Conservation (phyloP, 2,113 vertebrate genomes). For the Puffinus mauretanicus region DNA sequence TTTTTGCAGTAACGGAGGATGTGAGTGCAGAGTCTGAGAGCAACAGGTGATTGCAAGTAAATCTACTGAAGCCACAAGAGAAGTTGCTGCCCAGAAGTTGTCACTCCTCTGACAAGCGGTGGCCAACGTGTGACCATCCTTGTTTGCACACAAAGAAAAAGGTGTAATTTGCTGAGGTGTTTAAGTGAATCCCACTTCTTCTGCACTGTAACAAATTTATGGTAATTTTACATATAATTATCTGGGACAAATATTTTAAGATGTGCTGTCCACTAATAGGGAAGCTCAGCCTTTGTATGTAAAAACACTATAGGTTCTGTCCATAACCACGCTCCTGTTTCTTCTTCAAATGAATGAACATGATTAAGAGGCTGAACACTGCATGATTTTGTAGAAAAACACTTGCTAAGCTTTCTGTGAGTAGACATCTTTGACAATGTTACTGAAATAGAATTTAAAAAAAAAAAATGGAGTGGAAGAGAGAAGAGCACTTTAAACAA, state of each 20-base stretch:
- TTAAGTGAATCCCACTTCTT: background rate
- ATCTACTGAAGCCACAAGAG: background rate
- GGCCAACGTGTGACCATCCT: background rate
- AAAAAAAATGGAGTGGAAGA: background rate
- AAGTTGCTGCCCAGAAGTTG: background rate
- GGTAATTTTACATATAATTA: background rate
- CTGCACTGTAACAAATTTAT: background rate
- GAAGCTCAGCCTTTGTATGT: background rate
- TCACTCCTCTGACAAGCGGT: fast-evolving
- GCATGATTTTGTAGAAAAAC: background rate
- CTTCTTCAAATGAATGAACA: background rate
- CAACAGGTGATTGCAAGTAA: background rate
- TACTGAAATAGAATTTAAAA: background rate
- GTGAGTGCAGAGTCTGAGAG: background rate
- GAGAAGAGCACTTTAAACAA: background rate
- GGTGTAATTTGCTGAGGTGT: background rate
- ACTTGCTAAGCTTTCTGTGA: background rate
- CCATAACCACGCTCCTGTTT: background rate
- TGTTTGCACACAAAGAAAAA: background rate
- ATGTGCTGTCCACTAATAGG: fast-evolving
- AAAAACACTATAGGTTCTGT: background rate
- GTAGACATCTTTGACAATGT: background rate
- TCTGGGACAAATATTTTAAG: background rate
- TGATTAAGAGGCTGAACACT: background rate
- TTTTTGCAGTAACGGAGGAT: background rate